Evolutionary conservation across 2,113 vertebrate genomes (phyloP).

Genomic region (Chrysemys picta): DNA sequence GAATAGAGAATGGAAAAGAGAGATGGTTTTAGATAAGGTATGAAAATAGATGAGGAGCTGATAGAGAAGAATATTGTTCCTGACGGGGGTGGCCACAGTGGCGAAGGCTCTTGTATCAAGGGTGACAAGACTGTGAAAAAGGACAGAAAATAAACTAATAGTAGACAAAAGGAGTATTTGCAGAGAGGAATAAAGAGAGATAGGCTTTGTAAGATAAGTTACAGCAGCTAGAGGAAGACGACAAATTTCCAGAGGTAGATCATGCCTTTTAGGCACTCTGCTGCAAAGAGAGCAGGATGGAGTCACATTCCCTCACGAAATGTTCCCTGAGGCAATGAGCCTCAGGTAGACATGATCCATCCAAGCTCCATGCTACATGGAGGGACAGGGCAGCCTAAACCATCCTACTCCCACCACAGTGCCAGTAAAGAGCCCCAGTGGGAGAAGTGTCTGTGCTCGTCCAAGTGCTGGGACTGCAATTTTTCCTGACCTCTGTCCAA

Average conservation of each 20-base stretch:
- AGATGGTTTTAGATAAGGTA: neutral
- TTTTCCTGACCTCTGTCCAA: neutral
- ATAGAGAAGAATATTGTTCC: neutral
- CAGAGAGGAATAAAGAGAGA: neutral
- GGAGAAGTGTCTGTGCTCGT: neutral
- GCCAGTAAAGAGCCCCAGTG: neutral
- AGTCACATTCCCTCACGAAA: neutral
- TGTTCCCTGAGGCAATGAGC: neutral
- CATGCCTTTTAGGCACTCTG: neutral
- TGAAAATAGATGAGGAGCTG: neutral
- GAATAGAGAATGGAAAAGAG: neutral
- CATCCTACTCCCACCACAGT: neutral
- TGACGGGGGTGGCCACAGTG: neutral
- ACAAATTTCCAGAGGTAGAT: neutral
- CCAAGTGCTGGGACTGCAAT: neutral
- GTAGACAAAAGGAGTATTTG: neutral
- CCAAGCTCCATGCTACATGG: neutral
- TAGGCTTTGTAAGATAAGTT: neutral
- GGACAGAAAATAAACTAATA: neutral
- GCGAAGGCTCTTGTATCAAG: neutral
- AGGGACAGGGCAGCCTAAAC: neutral
- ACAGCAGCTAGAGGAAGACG: neutral
- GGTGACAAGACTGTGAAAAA: neutral
- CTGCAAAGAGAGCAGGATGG: neutral
- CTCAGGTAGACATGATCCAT: neutral